phyloP scores from a whole-genome alignment of 2,797 vertebrate species.

The Chromis chromis region DNA sequence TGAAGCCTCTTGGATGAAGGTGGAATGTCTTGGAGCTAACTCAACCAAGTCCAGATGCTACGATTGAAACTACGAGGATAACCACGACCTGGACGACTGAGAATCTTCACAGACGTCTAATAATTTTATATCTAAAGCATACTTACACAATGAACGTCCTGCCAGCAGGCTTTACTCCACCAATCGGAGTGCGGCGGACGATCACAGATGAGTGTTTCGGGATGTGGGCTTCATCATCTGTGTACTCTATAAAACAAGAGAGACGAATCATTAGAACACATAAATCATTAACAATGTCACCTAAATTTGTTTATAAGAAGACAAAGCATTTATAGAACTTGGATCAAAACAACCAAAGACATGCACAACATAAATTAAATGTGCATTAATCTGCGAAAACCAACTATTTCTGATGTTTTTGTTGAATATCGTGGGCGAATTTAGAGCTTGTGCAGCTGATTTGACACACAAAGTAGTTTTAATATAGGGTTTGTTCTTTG shows the following conservation, averaged over 20 bases:
- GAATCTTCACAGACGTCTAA: no score
- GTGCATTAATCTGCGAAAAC: no score
- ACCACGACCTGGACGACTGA: no score
- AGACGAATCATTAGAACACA: background rate
- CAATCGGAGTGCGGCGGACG: slow-evolving; percentile 94
- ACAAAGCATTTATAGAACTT: background rate
- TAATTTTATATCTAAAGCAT: background rate
- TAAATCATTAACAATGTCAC: background rate
- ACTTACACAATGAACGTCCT: slow-evolving; percentile 98
- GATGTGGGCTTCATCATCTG: slow-evolving; percentile 93
- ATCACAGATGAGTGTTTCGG: slow-evolving; percentile 97
- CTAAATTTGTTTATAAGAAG: background rate
- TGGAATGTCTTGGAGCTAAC: no score
- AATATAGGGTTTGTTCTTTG: background rate
- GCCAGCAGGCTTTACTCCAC: slow-evolving; percentile 96
- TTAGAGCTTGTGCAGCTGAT: background rate
- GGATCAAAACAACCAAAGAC: background rate
- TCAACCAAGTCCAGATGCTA: no score
- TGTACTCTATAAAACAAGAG: slow-evolving; percentile 87
- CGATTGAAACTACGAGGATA: no score
- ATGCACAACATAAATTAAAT: background rate
- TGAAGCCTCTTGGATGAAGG: no score
- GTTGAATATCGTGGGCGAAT: background rate
- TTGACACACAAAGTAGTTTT: background rate
- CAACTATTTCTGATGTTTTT: background rate